phyloP scores from a whole-genome alignment of 1,140 invertebrate species.

The Epicauta chinensis region DNA sequence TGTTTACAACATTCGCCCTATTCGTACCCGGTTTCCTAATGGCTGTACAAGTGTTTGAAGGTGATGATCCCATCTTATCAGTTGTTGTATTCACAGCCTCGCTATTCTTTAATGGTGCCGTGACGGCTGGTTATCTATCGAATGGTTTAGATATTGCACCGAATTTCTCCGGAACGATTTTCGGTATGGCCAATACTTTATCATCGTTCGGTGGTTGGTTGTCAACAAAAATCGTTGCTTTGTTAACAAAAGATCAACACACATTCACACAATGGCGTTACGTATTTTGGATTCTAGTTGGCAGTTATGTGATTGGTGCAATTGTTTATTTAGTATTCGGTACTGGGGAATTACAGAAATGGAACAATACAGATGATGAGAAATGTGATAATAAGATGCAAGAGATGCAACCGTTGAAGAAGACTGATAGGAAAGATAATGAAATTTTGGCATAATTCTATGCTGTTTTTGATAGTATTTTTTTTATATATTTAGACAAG shows the following conservation, averaged over 20 bases:
- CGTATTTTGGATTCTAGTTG: slow-evolving; percentile 76
- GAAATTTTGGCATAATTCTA: slow-evolving; percentile 24
- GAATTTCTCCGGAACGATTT: slow-evolving; percentile 83
- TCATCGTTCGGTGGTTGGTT: slow-evolving; percentile 84
- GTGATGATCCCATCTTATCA: slow-evolving; percentile 59
- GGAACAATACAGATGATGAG: slow-evolving; percentile 53
- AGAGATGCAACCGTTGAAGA: slow-evolving; percentile 42
- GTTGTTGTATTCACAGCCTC: slow-evolving; percentile 69
- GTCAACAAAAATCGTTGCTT: slow-evolving; percentile 78
- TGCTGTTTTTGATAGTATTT: slow-evolving; percentile 9
- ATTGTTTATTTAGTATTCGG: slow-evolving; percentile 63
- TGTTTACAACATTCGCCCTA: slow-evolving; percentile 60
- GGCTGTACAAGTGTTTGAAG: slow-evolving; percentile 62
- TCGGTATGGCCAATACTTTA: slow-evolving; percentile 84
- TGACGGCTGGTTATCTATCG: slow-evolving; percentile 80
- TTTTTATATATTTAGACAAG: too few relatives aligned
- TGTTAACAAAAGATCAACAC: slow-evolving; percentile 68
- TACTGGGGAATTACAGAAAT: slow-evolving; percentile 62
- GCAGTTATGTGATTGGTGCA: slow-evolving; percentile 63
- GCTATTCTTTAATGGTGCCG: slow-evolving; percentile 75
- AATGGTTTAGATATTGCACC: slow-evolving; percentile 87
- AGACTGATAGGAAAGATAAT: slow-evolving; percentile 31
- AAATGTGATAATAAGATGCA: slow-evolving; percentile 32
- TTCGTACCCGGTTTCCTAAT: slow-evolving; percentile 58
- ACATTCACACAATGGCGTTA: slow-evolving; percentile 73